Conservation (phyloP, 2,888 invertebrate species). For the Ommatoiulus sabulosus region DNA sequence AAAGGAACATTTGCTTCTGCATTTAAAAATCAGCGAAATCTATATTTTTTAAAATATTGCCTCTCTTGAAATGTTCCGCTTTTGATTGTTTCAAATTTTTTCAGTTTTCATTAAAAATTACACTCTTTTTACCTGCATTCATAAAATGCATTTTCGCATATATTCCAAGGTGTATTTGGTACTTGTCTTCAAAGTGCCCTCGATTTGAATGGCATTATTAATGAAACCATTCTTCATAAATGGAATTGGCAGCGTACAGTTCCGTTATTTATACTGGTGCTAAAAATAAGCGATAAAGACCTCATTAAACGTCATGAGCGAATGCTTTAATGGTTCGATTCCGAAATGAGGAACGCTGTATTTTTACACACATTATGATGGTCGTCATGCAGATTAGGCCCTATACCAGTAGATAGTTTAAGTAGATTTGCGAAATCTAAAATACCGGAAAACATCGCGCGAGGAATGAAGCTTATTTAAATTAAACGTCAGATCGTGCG, state of each 20-base stretch:
- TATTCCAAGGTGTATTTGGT: not conserved
- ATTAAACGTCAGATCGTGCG: slow-evolving; percentile 19
- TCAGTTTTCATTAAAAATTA: too few species aligned
- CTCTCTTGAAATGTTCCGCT: too few species aligned
- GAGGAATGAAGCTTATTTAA: not conserved
- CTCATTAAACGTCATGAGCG: not conserved
- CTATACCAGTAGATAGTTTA: not conserved
- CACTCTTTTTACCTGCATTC: too few species aligned
- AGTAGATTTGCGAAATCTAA: not conserved
- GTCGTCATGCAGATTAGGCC: not conserved
- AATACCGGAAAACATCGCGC: not conserved
- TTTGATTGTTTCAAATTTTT: too few species aligned
- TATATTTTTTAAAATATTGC: too few species aligned
- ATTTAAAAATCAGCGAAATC: too few species aligned
- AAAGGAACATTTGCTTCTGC: too few species aligned
- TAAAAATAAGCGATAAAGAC: not conserved
- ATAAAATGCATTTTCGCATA: not conserved
- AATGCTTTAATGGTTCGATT: not conserved
- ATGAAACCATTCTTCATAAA: not conserved
- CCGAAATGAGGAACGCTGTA: not conserved
- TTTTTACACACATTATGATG: not conserved
- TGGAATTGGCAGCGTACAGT: not conserved
- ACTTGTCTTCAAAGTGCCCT: not conserved
- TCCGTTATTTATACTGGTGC: not conserved
- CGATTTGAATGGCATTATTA: not conserved